Conservation (phyloP, 2,888 invertebrate genomes). For the Drosophila atripex region DNA sequence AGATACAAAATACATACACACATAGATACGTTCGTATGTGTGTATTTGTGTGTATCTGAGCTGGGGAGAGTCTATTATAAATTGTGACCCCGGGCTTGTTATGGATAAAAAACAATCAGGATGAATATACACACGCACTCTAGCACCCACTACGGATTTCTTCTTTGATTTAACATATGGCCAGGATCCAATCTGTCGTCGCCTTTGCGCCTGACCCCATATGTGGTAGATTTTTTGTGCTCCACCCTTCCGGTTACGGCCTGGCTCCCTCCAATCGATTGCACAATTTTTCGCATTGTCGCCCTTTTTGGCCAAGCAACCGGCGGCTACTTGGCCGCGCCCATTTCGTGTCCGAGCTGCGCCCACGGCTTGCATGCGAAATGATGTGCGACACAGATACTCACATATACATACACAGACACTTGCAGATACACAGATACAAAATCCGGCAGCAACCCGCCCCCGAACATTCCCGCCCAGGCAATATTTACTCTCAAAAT, state of each 20-base stretch:
- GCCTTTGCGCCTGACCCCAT: background rate
- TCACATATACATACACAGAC: background rate
- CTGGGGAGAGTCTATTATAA: slow-evolving; percentile 62
- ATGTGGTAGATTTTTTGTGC: slow-evolving; percentile 15
- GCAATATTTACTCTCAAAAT: slow-evolving; percentile 68
- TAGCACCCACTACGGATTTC: slow-evolving; percentile 34
- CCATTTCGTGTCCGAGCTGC: slow-evolving; percentile 65
- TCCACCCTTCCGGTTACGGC: slow-evolving; percentile 8
- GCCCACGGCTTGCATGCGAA: slow-evolving; percentile 70
- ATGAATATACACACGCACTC: slow-evolving; percentile 34
- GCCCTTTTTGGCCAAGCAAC: slow-evolving; percentile 71
- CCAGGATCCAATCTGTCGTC: slow-evolving; percentile 24
- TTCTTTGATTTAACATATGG: slow-evolving; percentile 62
- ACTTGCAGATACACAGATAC: slow-evolving; percentile 12
- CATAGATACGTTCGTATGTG: background rate
- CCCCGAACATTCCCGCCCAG: slow-evolving; percentile 24
- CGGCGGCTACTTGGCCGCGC: slow-evolving; percentile 69
- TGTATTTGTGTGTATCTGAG: background rate
- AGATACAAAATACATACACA: slow-evolving; percentile 36
- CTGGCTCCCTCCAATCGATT: slow-evolving; percentile 68
- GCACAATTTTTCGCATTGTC: slow-evolving; percentile 81
- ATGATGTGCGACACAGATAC: slow-evolving; percentile 46
- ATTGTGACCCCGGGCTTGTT: slow-evolving; percentile 63
- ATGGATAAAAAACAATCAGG: slow-evolving; percentile 75
- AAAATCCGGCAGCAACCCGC: slow-evolving; percentile 10